A percentile compares a stretch with the other conserved stretches of the same genome.
These are phyloP conservation scores for Petrocephalus sullivani DNA, from an alignment of 2,797 vertebrate species.

Conservation along the genomic window DNA sequence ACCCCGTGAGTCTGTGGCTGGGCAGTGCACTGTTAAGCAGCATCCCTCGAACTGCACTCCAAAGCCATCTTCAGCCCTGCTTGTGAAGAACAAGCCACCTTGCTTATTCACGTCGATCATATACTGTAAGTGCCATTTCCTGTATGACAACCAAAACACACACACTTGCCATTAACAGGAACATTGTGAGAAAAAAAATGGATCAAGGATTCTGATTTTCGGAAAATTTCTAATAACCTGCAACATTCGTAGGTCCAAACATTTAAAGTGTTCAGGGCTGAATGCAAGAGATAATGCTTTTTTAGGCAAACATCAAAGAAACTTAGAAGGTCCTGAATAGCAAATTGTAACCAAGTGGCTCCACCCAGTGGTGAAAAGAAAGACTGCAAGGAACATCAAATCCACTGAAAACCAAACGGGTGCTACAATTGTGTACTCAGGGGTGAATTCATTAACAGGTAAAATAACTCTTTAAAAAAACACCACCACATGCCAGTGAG, in stretches of 20 bases:
- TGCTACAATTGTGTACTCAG: not conserved
- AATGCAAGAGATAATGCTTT: not conserved
- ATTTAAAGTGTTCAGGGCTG: not conserved
- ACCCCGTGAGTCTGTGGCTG: not conserved
- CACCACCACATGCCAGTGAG: not conserved
- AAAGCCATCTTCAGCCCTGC: not conserved
- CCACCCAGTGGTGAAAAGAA: conserved; percentile 43
- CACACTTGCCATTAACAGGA: not conserved
- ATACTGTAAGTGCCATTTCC: not conserved
- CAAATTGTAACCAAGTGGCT: conserved; percentile 18
- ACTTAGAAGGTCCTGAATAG: not conserved
- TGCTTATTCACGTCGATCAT: not conserved
- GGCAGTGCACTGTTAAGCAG: not conserved
- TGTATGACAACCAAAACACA: not conserved
- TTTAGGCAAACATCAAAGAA: not conserved
- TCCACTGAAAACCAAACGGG: not conserved
- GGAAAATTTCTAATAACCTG: not conserved
- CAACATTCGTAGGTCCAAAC: not conserved
- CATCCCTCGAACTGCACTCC: not conserved
- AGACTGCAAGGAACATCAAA: conserved; percentile 27
- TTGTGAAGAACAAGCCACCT: not conserved
- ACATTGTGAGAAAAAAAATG: not conserved
- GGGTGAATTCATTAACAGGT: not conserved
- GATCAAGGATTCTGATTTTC: not conserved
- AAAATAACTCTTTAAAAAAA: not conserved